Evolutionary conservation across 2,888 invertebrate species (phyloP).

Genomic region (Glomeris marginata): DNA sequence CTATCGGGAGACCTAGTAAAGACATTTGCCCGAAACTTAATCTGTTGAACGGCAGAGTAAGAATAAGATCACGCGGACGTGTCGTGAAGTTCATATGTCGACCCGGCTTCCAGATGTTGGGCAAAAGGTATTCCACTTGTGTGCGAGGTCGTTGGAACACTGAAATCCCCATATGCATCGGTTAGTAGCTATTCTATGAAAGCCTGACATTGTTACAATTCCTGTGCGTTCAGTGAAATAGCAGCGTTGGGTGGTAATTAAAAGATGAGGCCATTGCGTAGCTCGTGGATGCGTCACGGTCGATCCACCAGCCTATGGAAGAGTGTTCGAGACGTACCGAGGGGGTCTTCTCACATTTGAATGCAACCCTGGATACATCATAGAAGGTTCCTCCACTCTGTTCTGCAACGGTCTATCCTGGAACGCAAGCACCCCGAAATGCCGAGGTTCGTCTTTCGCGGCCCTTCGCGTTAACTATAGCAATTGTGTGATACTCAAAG

Average conservation of each 20-base stretch:
- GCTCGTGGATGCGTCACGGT: neutral
- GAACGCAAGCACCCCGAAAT: constrained; percentile 51
- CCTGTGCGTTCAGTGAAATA: neutral
- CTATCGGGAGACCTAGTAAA: too few relatives aligned
- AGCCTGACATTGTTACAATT: neutral
- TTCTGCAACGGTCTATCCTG: constrained; percentile 56
- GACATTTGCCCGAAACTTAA: constrained; percentile 29
- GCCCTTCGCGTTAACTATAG: too few relatives aligned
- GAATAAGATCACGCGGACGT: constrained; percentile 35
- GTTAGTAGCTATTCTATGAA: constrained; percentile 40
- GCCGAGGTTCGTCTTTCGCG: too few relatives aligned
- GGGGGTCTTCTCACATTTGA: constrained; percentile 46
- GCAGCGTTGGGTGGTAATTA: neutral
- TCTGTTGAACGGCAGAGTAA: constrained; percentile 37
- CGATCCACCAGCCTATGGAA: constrained; percentile 16
- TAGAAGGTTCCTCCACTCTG: constrained; percentile 44
- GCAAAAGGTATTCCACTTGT: constrained; percentile 54
- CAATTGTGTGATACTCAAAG: too few relatives aligned
- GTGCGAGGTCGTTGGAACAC: constrained; percentile 54
- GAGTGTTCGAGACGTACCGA: constrained; percentile 24
- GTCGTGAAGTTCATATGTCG: constrained; percentile 46
- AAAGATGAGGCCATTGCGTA: neutral
- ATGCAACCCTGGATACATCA: constrained; percentile 46
- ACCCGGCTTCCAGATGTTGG: constrained; percentile 45
- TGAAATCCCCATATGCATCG: constrained; percentile 50